These are phyloP conservation scores for Drosophila borealis DNA, from an alignment of 2,888 invertebrate species.

Conservation along the genomic window DNA sequence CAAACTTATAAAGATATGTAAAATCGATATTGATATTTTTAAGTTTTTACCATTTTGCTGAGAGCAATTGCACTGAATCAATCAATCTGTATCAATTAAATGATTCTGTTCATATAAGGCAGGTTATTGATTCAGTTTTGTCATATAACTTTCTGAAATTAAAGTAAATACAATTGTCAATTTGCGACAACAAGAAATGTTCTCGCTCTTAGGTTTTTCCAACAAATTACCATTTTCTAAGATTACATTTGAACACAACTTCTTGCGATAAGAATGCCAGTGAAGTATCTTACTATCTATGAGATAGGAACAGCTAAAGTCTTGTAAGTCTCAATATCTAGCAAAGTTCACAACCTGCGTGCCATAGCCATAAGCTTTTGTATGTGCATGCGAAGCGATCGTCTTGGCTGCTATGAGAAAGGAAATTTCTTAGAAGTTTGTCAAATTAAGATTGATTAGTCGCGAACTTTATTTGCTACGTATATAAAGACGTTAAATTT, in stretches of 20 bases:
- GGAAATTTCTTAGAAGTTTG: background rate
- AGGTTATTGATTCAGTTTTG: too few species aligned
- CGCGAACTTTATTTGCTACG: background rate
- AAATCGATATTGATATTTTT: too few species aligned
- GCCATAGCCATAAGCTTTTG: slow-evolving; percentile 34
- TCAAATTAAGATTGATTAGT: slow-evolving; percentile 14
- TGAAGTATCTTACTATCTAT: background rate
- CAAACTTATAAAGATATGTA: too few species aligned
- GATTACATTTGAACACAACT: background rate
- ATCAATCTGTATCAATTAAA: too few species aligned
- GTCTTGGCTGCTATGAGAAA: background rate
- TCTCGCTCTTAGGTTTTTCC: background rate
- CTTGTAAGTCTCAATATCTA: background rate
- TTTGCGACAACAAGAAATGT: too few species aligned
- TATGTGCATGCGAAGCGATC: background rate
- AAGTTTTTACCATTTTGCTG: too few species aligned
- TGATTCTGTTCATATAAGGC: too few species aligned
- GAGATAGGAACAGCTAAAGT: slow-evolving; percentile 4
- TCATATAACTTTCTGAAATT: too few species aligned
- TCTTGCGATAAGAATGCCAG: slow-evolving; percentile 22
- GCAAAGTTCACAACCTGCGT: slow-evolving; percentile 37
- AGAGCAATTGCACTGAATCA: too few species aligned
- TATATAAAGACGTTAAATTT: background rate
- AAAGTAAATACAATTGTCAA: too few species aligned
- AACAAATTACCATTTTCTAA: background rate